Conservation (phyloP, 1,140 invertebrate genomes). For the Bombus picipes region DNA sequence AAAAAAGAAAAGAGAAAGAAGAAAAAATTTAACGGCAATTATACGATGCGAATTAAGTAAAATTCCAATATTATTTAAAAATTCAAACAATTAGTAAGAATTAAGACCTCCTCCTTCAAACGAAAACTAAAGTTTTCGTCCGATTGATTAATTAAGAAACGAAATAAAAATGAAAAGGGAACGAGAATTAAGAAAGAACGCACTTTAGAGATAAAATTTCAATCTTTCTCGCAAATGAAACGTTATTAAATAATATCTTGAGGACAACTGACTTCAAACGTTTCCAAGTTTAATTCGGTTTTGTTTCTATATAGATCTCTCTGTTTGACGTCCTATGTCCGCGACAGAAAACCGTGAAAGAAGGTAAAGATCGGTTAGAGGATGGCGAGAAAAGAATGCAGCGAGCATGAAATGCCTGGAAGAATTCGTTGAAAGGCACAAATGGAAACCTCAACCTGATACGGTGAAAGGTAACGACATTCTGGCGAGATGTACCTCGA, state of each 20-base stretch:
- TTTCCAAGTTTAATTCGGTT: not conserved
- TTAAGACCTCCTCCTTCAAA: too few species aligned
- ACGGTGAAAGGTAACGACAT: conserved; percentile 70
- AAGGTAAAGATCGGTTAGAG: conserved; percentile 43
- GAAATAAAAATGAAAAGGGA: not conserved
- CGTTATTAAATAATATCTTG: not conserved
- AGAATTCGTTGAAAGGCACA: conserved; percentile 69
- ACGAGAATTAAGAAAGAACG: not conserved
- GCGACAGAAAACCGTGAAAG: conserved; percentile 1
- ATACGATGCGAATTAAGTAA: too few species aligned
- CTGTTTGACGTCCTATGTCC: not conserved
- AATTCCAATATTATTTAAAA: not conserved
- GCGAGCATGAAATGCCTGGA: conserved; percentile 54
- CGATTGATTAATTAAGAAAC: not conserved
- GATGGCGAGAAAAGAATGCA: conserved; percentile 41
- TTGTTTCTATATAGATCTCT: not conserved
- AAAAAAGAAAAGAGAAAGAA: too few species aligned
- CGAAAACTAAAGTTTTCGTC: not conserved
- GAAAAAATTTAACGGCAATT: too few species aligned
- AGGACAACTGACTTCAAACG: not conserved
- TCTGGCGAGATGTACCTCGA: conserved; percentile 62
- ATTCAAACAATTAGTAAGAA: not conserved
- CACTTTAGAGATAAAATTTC: not conserved
- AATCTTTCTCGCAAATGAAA: not conserved
- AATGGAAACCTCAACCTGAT: conserved; percentile 69